Conservation (phyloP, 2,113 vertebrate species). For the Oxyura jamaicensis region DNA sequence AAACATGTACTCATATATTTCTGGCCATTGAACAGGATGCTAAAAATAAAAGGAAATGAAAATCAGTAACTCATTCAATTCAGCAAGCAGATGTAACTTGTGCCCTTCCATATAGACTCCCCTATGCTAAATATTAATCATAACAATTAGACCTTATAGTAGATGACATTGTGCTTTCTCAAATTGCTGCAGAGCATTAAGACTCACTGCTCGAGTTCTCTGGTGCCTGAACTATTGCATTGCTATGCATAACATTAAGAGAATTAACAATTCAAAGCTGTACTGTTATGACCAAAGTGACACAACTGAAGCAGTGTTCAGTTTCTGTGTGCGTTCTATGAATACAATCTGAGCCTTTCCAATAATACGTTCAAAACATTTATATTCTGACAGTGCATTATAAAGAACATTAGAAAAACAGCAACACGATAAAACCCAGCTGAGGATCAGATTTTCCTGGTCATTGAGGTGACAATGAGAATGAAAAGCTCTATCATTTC, state of each 20-base stretch:
- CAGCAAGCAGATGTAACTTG: conserved; percentile 8
- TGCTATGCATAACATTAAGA: background rate
- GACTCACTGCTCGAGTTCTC: background rate
- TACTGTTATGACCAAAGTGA: background rate
- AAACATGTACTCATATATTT: background rate
- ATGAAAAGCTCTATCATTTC: background rate
- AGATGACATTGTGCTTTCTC: background rate
- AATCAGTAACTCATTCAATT: background rate
- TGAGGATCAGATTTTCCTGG: background rate
- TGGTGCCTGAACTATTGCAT: background rate
- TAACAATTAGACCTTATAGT: conserved; percentile 30
- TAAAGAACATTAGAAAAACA: conserved; percentile 1
- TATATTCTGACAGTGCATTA: background rate
- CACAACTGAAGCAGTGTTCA: background rate
- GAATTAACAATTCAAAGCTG: conserved; percentile 24
- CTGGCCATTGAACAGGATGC: background rate
- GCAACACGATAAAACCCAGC: background rate
- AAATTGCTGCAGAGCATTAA: background rate
- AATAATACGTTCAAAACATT: background rate
- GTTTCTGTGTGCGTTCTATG: background rate
- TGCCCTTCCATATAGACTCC: background rate
- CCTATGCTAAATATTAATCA: conserved; percentile 25
- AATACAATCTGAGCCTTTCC: background rate
- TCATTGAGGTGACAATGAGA: background rate
- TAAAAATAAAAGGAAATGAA: conserved; percentile 34